These are phyloP conservation scores for Erythrocercus mccallii DNA, from an alignment of 2,113 vertebrate genomes.

Conservation along the genomic window DNA sequence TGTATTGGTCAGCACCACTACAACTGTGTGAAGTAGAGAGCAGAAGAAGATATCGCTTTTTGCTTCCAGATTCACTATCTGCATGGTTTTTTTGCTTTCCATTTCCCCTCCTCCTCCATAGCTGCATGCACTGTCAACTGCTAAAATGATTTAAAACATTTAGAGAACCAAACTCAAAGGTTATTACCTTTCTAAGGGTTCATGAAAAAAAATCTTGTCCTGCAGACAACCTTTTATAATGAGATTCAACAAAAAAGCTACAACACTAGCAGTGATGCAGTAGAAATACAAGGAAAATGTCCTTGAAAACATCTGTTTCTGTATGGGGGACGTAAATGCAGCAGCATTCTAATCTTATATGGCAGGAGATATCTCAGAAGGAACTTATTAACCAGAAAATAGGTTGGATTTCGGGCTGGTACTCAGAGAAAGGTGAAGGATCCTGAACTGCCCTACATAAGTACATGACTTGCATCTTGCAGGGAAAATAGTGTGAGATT, in stretches of 20 bases:
- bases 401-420: not conserved
- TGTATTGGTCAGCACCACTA: not conserved
- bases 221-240: not conserved
- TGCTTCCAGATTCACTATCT: not conserved
- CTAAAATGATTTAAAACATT: not conserved
- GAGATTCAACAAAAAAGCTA: not conserved
- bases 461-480: not conserved
- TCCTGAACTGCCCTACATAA: not conserved
- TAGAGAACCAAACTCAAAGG: not conserved
- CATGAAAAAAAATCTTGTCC: not conserved
- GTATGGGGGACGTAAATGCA: not conserved
- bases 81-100: not conserved
- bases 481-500: not conserved
- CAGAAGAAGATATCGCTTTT: not conserved
- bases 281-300: not conserved
- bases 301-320: not conserved
- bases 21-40: not conserved
- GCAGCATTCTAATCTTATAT: not conserved
- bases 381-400: not conserved
- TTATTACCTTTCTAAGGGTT: not conserved
- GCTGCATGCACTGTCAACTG: not conserved
- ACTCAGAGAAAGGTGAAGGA: not conserved
- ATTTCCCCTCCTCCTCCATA: accelerated
- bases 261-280: not conserved
- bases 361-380: not conserved